Evolutionary conservation across 2,888 invertebrate species (phyloP).

Genomic region (Harpalus rubripes): DNA sequence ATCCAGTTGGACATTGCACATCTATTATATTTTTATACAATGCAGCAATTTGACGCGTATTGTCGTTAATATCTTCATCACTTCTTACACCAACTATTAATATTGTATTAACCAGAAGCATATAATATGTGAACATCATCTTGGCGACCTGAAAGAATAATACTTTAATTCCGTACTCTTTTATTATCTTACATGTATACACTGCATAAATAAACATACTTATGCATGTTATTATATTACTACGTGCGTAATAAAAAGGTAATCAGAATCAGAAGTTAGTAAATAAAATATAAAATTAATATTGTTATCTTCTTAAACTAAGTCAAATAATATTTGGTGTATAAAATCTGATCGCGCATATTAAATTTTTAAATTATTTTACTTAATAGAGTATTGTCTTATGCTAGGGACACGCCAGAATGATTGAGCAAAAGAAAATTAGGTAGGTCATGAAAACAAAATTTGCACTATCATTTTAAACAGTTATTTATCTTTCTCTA

Average conservation of each 20-base stretch:
- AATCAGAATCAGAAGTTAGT: background rate
- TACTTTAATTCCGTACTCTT: background rate
- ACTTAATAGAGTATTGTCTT: too few relatives aligned
- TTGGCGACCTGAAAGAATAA: background rate
- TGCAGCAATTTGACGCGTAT: background rate
- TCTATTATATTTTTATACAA: constrained; percentile 43
- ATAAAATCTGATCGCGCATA: too few relatives aligned
- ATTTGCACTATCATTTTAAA: too few relatives aligned
- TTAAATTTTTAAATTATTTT: too few relatives aligned
- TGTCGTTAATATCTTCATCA: background rate
- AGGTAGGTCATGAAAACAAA: too few relatives aligned
- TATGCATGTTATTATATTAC: background rate
- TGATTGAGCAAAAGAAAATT: too few relatives aligned
- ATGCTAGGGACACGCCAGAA: too few relatives aligned
- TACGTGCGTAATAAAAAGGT: constrained; percentile 17
- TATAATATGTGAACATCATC: background rate
- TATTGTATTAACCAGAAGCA: background rate
- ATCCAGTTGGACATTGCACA: constrained; percentile 1
- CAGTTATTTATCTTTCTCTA: too few relatives aligned
- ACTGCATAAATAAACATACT: constrained; percentile 6
- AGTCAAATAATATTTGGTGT: background rate
- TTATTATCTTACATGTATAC: constrained; percentile 4
- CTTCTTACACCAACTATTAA: background rate
- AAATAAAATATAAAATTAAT: constrained; percentile 8
- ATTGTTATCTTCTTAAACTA: background rate